These are phyloP conservation scores for Diabrotica virgifera DNA, from an alignment of 1,140 invertebrate species.

Conservation along the genomic window DNA sequence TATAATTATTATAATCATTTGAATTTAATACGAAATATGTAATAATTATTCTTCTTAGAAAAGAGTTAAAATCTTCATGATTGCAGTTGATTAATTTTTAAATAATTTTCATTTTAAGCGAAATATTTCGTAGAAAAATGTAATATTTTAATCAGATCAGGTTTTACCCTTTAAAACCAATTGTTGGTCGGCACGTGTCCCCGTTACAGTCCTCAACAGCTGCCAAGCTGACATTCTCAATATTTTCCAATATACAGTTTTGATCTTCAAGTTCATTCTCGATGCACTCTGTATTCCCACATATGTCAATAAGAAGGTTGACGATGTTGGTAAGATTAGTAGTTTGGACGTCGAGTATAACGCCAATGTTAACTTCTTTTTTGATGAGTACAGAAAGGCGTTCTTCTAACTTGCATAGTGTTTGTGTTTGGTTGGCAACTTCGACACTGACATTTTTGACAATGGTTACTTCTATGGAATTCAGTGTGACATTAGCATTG, in stretches of 20 bases:
- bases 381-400: background rate
- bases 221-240: background rate
- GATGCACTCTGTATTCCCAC: background rate
- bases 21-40: no score
- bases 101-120: no score
- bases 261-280: background rate
- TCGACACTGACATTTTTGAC: background rate
- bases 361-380: background rate
- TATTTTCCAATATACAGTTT: background rate
- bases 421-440: background rate
- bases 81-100: no score
- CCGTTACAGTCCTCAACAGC: background rate
- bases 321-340: background rate
- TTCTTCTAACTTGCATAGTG: background rate
- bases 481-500: background rate
- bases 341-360: background rate
- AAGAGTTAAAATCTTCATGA: no score
- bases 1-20: no score
- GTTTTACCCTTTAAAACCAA: background rate
- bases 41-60: no score
- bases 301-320: background rate
- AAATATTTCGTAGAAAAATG: no score
- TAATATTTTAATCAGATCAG: no score
- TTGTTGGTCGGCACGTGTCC: background rate
- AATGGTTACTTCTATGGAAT: background rate